Conservation (phyloP, 2,888 invertebrate species). For the Machimus rusticus region DNA sequence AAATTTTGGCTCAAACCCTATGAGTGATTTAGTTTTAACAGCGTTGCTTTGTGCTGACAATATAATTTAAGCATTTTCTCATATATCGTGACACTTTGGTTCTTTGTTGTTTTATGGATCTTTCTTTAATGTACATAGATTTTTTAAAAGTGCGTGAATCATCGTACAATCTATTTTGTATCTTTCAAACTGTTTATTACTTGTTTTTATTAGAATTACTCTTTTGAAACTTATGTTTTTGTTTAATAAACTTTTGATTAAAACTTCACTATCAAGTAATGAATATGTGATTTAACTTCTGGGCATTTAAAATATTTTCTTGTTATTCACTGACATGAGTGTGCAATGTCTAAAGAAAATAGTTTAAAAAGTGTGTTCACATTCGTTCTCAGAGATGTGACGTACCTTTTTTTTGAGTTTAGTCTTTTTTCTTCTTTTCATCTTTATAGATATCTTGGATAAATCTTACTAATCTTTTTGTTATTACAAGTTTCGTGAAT, state of each 20-base stretch:
- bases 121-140: not conserved
- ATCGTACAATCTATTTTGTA: not conserved
- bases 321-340: not conserved
- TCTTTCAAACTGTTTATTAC: not conserved
- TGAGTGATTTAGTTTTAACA: not conserved
- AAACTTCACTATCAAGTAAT: not conserved
- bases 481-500: not conserved
- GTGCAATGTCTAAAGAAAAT: not conserved
- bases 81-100: not conserved
- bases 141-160: not conserved
- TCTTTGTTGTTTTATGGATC: not conserved
- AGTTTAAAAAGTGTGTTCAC: not conserved
- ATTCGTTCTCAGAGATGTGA: not conserved
- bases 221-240: not conserved
- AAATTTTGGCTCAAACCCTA: not conserved
- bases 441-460: not conserved
- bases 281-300: not conserved
- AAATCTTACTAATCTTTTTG: not conserved
- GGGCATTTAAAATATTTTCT: not conserved
- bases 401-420: not conserved
- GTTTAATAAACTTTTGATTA: not conserved
- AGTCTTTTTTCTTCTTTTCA: not conserved
- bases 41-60: not conserved
- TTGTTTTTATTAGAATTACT: not conserved
- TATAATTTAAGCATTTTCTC: not conserved